These are phyloP conservation scores for Lota lota DNA, from an alignment of 2,113 vertebrate species.

Conservation along the genomic window DNA sequence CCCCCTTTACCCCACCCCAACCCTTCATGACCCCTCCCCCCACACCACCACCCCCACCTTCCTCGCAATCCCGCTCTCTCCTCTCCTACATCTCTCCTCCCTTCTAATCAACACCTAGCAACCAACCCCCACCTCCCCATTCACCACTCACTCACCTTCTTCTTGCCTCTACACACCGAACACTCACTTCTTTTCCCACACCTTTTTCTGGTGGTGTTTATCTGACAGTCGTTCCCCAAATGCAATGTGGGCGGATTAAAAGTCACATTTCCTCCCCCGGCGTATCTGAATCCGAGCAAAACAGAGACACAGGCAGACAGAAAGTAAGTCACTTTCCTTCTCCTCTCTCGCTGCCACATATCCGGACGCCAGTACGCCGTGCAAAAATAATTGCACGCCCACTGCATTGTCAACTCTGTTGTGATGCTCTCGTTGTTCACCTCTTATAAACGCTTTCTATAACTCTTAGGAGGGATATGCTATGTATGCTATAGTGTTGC, in stretches of 20 bases:
- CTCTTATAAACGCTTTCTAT: too few relatives aligned
- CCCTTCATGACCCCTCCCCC: constrained; percentile 5
- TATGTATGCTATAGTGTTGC: too few relatives aligned
- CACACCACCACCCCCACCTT: neutral
- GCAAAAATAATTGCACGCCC: too few relatives aligned
- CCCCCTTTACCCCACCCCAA: constrained; percentile 9
- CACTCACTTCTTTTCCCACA: too few relatives aligned
- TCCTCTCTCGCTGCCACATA: too few relatives aligned
- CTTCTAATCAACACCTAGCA: neutral
- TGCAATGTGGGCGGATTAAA: constrained; percentile 18
- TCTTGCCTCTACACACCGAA: constrained; percentile 19
- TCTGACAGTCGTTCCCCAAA: constrained; percentile 28
- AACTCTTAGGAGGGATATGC: too few relatives aligned
- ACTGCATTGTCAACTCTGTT: too few relatives aligned
- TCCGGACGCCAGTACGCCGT: too few relatives aligned
- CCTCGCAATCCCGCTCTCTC: too few relatives aligned
- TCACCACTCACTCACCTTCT: neutral
- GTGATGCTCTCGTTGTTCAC: too few relatives aligned
- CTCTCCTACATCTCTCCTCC: too few relatives aligned
- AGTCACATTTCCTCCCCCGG: constrained; percentile 41
- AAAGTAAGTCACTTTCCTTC: neutral
- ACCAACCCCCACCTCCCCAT: neutral
- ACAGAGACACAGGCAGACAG: constrained; percentile 12
- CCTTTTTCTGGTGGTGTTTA: constrained; percentile 18
- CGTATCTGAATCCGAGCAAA: neutral